Conservation (phyloP, 2,113 vertebrate genomes). For the Nicator chloris region DNA sequence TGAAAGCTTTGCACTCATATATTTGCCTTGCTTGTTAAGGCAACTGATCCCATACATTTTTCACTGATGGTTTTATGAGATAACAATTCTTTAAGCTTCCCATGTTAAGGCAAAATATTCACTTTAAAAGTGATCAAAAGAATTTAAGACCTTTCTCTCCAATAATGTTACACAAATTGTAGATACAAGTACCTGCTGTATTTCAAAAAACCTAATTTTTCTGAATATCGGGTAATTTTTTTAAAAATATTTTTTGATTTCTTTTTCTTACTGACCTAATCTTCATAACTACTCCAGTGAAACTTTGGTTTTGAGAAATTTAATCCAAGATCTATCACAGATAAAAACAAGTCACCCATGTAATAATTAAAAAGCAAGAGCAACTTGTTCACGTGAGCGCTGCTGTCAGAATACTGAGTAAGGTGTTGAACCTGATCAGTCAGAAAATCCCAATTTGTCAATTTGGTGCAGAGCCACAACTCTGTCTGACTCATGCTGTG, state of each 20-base stretch:
- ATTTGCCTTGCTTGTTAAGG: neutral
- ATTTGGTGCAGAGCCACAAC: neutral
- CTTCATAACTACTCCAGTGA: neutral
- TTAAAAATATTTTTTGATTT: neutral
- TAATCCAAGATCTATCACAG: neutral
- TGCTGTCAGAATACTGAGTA: neutral
- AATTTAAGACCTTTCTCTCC: neutral
- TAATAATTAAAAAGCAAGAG: neutral
- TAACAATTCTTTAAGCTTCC: neutral
- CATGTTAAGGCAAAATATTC: neutral
- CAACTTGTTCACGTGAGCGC: neutral
- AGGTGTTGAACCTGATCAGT: neutral
- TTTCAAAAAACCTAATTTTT: neutral
- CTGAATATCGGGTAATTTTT: neutral
- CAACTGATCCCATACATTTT: neutral
- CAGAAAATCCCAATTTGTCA: neutral
- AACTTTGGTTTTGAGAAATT: neutral
- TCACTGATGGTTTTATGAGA: neutral
- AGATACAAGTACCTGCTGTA: neutral
- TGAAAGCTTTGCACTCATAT: neutral
- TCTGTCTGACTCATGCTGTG: neutral
- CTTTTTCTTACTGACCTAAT: neutral
- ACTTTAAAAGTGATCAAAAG: neutral
- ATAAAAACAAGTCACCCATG: neutral
- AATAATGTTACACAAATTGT: neutral